Base-by-base conservation (phyloP, 2,797 vertebrate species). In the Macropus fuliginosus region DNA sequence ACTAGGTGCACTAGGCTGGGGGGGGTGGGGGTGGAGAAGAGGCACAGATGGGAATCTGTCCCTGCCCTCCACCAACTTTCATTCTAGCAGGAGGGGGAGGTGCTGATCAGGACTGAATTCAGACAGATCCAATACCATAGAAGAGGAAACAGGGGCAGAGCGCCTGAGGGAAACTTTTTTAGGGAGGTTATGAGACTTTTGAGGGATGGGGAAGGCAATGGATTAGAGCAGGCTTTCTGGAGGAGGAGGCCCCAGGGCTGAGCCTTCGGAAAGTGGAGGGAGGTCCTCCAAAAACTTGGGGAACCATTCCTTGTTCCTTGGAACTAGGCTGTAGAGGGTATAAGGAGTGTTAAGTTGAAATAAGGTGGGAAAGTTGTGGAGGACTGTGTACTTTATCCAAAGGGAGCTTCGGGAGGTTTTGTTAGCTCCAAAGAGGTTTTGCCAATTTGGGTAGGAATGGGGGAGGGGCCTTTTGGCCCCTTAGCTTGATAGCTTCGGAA, bases 401-500 rank as follows among this genome's bases (percentile, higher is more conserved):
- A 74, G 66, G 6, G 6, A 40, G n/a, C 18, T 8, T n/a, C 2
- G 34, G 34, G 62, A 12, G 34, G 14, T 31, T 59, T 46, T 40
- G 66, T 21, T 14, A 66, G 59, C 31, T 59, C 9, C 1, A 12
- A 29, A 59, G 28, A 29, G 28, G 57, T 31, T 31, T 59, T 31
- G 29, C 57, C 62, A 74, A 6, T 40, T 13, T 81, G 66, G 2
- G 66, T 0, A 21, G n/a, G 18, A 81, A 24, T 46, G 6, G 31
- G 18, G 66, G 5, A 52, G 4, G 52, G 6, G 6, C 66, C 10
- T 40, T 24, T 46, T 5, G 59, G 59, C 12, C 31, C 59, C 59
- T 31, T 31, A 0, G 1, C 27, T 59, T 9, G 0, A n/a, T 1
- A 14, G 13, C n/a, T 29, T 40, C 5, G 0, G 1, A 0, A 46